Evolutionary conservation across 2,113 vertebrate genomes (phyloP), one percentile per base, ranked within the genome.

Genomic region (Antigone vipio): DNA sequence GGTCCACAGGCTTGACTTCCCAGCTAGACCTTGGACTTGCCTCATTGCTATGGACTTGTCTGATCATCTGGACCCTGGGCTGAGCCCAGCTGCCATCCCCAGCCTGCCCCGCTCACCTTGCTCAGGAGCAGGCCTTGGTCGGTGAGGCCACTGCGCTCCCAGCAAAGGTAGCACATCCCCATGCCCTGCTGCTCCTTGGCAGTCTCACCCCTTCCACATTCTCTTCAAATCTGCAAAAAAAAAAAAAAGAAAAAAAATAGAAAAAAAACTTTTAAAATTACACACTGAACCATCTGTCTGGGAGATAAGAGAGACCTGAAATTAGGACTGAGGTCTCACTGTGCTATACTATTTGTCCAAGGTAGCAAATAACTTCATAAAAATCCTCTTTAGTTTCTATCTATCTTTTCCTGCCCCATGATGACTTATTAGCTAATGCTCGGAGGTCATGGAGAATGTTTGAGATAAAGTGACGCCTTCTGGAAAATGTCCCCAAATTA

Each of bases 131-230:
- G 9, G 7, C 32, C 11, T 18, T 19, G 32, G 9, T 18, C 1
- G 2, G 11, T 34, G 40, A 89, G 17, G n/a, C 9, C 50, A n/a
- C 30, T 66, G 52, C 10, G 12, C 47, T 64, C 7, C 4, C 14
- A 16, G 24, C 27, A 59, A 53, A 85, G 17, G 6, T 4, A 22
- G 7, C 22, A 38, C 0, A 0, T 40, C 27, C 40, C 24, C 13
- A 29, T 6, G 12, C 34, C 23, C 76, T 27, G 20, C 42, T 87
- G 26, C 17, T 95, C 26, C 30, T 44, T 45, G 10, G 9, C 18
- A 56, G 9, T 27, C 44, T 88, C 22, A 1, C 14, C 30, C 20
- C 32, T 91, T 59, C 52, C 38, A 52, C 4, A 0, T 6, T 9
- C 30, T 53, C 14, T 64, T 86, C 42, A 85, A 82, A 84, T 12